A percentile compares a stretch with the other conserved stretches of the same genome.
These are phyloP conservation scores for Trissoscelio sp. DNA, from an alignment of 2,888 invertebrate species.

Conservation along the genomic window DNA sequence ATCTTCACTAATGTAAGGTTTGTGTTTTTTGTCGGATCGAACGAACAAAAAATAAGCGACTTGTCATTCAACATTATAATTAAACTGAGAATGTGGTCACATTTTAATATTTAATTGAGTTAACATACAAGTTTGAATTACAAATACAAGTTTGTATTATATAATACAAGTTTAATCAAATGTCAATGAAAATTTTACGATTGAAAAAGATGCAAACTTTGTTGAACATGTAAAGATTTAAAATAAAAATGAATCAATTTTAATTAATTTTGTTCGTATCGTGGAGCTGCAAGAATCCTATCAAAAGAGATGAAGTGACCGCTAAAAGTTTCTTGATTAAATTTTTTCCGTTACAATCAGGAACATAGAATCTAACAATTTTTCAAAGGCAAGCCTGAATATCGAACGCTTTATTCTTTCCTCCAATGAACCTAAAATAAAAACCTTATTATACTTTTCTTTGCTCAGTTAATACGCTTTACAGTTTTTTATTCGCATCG, in stretches of 20 bases:
- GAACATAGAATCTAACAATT: conserved; percentile 24
- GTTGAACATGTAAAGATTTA: not conserved
- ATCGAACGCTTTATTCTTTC: conserved; percentile 26
- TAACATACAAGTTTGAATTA: too few relatives aligned
- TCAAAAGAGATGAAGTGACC: conserved; percentile 37
- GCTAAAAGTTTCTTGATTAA: conserved; percentile 45
- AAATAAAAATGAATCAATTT: not conserved
- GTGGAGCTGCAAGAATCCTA: conserved; percentile 9
- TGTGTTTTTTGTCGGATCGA: conserved; percentile 20
- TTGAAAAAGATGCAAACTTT: too few relatives aligned
- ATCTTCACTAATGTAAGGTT: conserved; percentile 23
- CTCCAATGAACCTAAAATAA: conserved; percentile 23
- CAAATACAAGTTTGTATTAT: not conserved
- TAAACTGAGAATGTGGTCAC: not conserved
- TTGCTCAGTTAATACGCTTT: conserved; percentile 19
- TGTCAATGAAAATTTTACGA: too few relatives aligned
- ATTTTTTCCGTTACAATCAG: conserved; percentile 30
- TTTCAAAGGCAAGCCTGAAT: conserved; percentile 31
- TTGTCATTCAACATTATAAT: conserved; percentile 16
- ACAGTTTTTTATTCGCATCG: not conserved
- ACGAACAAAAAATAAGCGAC: conserved; percentile 2
- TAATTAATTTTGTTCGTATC: conserved; percentile 11
- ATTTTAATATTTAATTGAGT: too few relatives aligned
- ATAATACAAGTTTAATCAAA: too few relatives aligned
- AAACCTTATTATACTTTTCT: conserved; percentile 22